Evolutionary conservation across 2,888 invertebrate genomes (phyloP).

Genomic region (Prenolepis imparis): DNA sequence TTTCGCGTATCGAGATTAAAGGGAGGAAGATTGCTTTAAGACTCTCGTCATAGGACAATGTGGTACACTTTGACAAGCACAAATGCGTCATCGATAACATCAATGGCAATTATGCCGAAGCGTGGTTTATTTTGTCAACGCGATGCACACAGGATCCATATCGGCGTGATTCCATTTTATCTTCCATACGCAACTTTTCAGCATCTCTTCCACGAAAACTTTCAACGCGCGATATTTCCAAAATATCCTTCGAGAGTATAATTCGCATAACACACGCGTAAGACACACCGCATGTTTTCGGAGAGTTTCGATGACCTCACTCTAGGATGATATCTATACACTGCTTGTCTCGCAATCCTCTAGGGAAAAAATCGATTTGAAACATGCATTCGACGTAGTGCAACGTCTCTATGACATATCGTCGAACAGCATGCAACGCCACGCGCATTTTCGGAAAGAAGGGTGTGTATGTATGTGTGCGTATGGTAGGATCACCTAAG

Average conservation of each 20-base stretch:
- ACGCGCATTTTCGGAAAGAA: conserved; percentile 26
- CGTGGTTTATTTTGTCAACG: not conserved
- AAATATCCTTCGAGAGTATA: not conserved
- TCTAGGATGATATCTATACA: not conserved
- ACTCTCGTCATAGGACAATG: not conserved
- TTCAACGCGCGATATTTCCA: not conserved
- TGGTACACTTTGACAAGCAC: not conserved
- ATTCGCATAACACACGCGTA: not conserved
- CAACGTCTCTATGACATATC: conserved; percentile 12
- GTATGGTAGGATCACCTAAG: conserved; percentile 51
- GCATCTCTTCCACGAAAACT: not conserved
- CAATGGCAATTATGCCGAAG: not conserved
- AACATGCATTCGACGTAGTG: not conserved
- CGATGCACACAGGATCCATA: not conserved
- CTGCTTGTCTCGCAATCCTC: not conserved
- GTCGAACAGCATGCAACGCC: conserved; percentile 8
- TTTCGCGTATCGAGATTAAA: not conserved
- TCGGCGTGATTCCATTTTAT: not conserved
- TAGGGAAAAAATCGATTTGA: not conserved
- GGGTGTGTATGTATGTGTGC: not conserved
- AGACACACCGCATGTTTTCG: not conserved
- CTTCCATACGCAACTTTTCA: not conserved
- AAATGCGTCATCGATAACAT: not conserved
- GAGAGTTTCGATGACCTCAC: not conserved
- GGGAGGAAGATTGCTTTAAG: not conserved